These are phyloP conservation scores for Mixornis gularis DNA, from an alignment of 2,113 vertebrate species.

Conservation along the genomic window DNA sequence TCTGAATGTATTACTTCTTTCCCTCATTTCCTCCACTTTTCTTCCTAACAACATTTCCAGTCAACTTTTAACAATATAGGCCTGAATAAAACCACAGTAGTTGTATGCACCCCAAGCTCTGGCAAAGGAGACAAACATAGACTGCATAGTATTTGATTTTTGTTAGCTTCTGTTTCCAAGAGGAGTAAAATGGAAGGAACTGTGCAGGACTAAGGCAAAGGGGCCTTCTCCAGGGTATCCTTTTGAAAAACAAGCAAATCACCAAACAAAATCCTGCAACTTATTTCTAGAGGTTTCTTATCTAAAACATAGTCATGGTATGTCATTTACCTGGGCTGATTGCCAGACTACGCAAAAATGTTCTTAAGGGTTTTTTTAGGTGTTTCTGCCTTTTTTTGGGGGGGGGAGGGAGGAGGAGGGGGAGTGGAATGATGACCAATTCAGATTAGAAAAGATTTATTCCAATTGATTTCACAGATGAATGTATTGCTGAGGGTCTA, in stretches of 20 bases:
- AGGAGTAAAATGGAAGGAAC: background rate
- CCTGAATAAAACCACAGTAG: background rate
- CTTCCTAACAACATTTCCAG: slow-evolving; percentile 38
- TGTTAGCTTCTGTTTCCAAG: background rate
- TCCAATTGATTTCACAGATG: background rate
- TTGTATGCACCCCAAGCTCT: background rate
- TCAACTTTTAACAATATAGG: background rate
- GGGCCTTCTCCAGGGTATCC: background rate
- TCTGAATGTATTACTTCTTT: slow-evolving; percentile 36
- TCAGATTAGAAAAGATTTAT: slow-evolving; percentile 14
- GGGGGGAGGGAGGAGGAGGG: too few species aligned
- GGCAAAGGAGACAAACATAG: background rate
- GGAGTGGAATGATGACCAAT: background rate
- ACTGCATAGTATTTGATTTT: background rate
- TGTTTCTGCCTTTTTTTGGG: background rate
- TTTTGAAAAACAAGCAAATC: background rate
- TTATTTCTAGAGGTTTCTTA: background rate
- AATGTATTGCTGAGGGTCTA: slow-evolving; percentile 1
- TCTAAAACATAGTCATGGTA: background rate
- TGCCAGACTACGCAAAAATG: background rate
- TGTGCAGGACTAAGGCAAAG: background rate
- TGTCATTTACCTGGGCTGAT: background rate
- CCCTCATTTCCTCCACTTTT: slow-evolving; percentile 40
- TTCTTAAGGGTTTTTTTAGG: background rate
- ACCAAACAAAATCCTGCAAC: background rate